These are phyloP conservation scores for Acanthisitta chloris DNA, from an alignment of 2,113 vertebrate species.

Conservation along the genomic window DNA sequence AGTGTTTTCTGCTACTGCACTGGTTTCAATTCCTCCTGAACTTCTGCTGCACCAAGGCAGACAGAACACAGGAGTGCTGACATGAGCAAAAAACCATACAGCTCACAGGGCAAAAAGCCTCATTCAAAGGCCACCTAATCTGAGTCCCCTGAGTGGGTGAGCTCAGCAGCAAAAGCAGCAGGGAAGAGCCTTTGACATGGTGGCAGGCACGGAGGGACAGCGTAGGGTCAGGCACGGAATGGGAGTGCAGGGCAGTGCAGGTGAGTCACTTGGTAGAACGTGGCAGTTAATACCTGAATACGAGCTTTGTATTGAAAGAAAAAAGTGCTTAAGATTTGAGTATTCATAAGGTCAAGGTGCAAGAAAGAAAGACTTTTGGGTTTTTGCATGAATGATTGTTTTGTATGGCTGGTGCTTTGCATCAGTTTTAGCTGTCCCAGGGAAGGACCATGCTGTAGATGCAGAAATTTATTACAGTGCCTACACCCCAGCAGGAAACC, in stretches of 20 bases:
- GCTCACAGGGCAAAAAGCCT: neutral
- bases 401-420: neutral
- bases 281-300: neutral
- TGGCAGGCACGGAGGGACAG: neutral
- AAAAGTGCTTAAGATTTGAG: neutral
- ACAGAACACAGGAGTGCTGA: neutral
- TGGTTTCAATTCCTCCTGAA: neutral
- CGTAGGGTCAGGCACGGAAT: neutral
- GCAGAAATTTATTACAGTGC: neutral
- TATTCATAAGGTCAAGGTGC: neutral
- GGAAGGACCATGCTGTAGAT: neutral
- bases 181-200: neutral
- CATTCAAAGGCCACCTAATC: neutral
- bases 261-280: neutral
- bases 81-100: fast-evolving
- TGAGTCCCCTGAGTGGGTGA: fast-evolving
- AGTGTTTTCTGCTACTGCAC: fast-evolving
- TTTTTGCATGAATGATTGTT: neutral
- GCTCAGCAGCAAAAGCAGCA: neutral
- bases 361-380: neutral
- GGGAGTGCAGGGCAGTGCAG: too few species aligned
- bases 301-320: neutral
- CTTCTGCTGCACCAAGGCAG: neutral
- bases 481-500: neutral
- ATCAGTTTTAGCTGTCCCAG: neutral